A percentile compares a stretch with the other conserved stretches of the same genome.
These are phyloP conservation scores for Amphilophus citrinellus DNA, from an alignment of 2,113 vertebrate species.

Conservation along the genomic window DNA sequence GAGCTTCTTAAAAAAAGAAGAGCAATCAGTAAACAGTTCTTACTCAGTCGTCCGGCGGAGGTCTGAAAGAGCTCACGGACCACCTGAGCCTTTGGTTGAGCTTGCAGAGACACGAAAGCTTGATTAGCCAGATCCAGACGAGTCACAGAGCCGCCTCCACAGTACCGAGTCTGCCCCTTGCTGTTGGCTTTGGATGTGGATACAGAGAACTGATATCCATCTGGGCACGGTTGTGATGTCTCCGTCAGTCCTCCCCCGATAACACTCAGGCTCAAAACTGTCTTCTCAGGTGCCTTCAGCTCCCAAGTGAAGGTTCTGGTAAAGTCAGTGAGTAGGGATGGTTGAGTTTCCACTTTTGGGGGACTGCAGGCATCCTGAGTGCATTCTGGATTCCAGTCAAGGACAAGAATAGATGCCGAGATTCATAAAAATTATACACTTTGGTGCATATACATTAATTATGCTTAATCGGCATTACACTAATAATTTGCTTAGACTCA, in stretches of 20 bases:
- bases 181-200: conserved; percentile 48
- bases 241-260: conserved; percentile 74
- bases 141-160: conserved; percentile 83
- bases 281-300: conserved; percentile 77
- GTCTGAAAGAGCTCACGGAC: conserved; percentile 81
- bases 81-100: conserved; percentile 71
- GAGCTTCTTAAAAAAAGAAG: neutral
- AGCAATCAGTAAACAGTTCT: conserved; percentile 52
- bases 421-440: too few species aligned
- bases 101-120: conserved; percentile 77
- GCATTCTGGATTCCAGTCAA: conserved; percentile 82
- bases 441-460: neutral
- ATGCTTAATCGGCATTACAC: neutral
- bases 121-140: conserved; percentile 82
- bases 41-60: conserved; percentile 81
- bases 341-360: conserved; percentile 73
- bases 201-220: conserved; percentile 79
- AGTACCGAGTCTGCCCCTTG: conserved; percentile 80
- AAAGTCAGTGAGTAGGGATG: conserved; percentile 75
- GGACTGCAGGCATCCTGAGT: conserved; percentile 80
- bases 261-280: conserved; percentile 80
- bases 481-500: neutral
- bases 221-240: conserved; percentile 73
- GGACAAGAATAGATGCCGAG: neutral
- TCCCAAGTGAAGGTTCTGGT: conserved; percentile 86